Evolutionary conservation across 1,140 invertebrate species (phyloP), one percentile per base, ranked within the genome.

Genomic region (Planococcus citri): DNA sequence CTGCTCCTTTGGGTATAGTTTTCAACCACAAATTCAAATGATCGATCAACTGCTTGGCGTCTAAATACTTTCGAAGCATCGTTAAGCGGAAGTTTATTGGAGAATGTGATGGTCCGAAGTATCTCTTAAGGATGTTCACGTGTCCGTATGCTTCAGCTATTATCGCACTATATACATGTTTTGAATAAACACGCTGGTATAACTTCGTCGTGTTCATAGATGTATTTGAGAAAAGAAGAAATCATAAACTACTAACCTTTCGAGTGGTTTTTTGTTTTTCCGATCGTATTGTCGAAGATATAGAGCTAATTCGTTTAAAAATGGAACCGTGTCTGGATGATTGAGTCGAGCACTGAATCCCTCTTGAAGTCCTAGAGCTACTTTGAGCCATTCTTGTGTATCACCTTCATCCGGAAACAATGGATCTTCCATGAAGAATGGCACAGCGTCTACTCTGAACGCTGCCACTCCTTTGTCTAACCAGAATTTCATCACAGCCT

Each of bases 391-490:
- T n/a, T 27, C 73, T 72, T 12, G 0, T 37, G 0, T 76, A 76
- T 25, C 27, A 70, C 69, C 70, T 69, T 82, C 79, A 70, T 82
- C 78, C 0, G 64, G 27, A 4, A 78, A 77, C 29, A 73, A 76
- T 68, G 51, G 71, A 71, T 76, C 76, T 73, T 85, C 83, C 64
- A 79, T 76, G 38, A 84, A 60, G 68, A 78, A 76, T 37, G 78
- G 77, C 4, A 83, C 77, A 70, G 85, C 84, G 72, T 87, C 84
- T 0, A 90, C 79, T 69, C 87, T 79, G 74, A 90, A 89, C 0
- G 88, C 88, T 74, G 86, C 84, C 0, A 86, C 85, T 1, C 87
- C 88, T 73, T 80, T 79, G 9, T 86, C 79, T 0, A 89, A 71
- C 88, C 88, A 90, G 75, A 83, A 84, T 0, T 71, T 75, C 71